Conservation (phyloP, 2,797 vertebrate species). For the Linurgus olivaceus region DNA sequence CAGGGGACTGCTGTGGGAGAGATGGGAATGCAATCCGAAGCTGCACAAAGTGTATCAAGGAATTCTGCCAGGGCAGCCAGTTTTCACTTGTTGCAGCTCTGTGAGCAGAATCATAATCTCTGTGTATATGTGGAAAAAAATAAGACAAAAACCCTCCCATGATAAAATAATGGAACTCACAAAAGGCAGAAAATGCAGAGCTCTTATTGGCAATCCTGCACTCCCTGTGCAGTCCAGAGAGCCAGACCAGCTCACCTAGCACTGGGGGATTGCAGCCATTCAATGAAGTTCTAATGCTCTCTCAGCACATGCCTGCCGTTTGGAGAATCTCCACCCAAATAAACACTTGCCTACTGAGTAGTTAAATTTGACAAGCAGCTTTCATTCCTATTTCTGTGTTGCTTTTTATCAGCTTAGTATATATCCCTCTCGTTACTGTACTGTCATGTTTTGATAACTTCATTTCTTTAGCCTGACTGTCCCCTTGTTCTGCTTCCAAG, state of each 20-base stretch:
- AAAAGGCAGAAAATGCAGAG: neutral
- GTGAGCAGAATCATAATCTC: neutral
- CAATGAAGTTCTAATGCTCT: neutral
- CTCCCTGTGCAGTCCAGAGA: neutral
- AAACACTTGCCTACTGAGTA: neutral
- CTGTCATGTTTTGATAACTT: neutral
- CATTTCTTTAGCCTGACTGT: neutral
- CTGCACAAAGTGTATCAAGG: neutral
- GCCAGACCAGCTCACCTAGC: neutral
- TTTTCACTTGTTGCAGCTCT: neutral
- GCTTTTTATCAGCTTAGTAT: neutral
- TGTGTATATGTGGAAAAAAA: accelerated
- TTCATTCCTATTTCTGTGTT: neutral
- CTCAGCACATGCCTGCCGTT: neutral
- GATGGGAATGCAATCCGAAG: neutral
- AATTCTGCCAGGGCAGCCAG: neutral
- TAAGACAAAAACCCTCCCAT: neutral
- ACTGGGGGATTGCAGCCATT: neutral
- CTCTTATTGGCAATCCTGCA: neutral
- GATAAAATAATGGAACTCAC: neutral
- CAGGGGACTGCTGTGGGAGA: neutral
- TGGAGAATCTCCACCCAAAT: neutral
- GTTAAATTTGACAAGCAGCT: conserved; percentile 4
- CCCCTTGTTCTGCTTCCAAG: conserved; percentile 2
- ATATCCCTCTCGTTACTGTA: neutral